These are phyloP conservation scores for Actinopyga echinites DNA, from an alignment of 53 echinoderm and acorn worm genomes.

Conservation along the genomic window DNA sequence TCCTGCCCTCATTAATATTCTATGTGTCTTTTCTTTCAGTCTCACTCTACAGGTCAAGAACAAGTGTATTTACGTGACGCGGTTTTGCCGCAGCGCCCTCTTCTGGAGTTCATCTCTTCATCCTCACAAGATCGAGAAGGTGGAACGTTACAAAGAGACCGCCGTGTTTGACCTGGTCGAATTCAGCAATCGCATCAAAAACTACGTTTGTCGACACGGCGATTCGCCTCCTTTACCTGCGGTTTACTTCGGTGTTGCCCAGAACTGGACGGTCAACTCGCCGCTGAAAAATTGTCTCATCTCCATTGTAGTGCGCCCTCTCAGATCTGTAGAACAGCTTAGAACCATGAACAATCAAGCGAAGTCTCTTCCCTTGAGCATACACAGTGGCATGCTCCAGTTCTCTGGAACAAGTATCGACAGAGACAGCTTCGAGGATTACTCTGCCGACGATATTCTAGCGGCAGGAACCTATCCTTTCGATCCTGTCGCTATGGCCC, in stretches of 20 bases:
- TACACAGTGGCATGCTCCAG: slow-evolving; percentile 76
- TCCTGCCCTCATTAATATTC: too few relatives aligned
- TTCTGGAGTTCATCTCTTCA: slow-evolving; percentile 80
- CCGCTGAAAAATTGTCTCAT: slow-evolving; percentile 82
- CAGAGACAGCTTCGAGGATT: slow-evolving; percentile 19
- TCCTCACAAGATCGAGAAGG: slow-evolving; percentile 51
- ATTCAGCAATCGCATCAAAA: slow-evolving; percentile 73
- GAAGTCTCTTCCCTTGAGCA: slow-evolving; percentile 74
- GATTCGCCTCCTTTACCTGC: slow-evolving; percentile 69
- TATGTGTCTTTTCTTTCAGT: slow-evolving; percentile 41
- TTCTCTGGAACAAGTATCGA: slow-evolving; percentile 77
- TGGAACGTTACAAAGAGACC: slow-evolving; percentile 75
- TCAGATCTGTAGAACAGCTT: slow-evolving; percentile 77
- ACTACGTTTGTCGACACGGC: slow-evolving; percentile 62
- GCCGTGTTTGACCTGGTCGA: slow-evolving; percentile 81
- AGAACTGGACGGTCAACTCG: slow-evolving; percentile 72
- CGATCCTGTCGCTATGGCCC: slow-evolving; percentile 6
- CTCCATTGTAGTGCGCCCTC: slow-evolving; percentile 83
- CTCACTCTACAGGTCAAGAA: slow-evolving; percentile 69
- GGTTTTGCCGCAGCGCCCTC: slow-evolving; percentile 90
- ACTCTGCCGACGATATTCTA: neutral
- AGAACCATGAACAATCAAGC: slow-evolving; percentile 78
- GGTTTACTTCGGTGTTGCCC: slow-evolving; percentile 94
- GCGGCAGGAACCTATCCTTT: neutral
- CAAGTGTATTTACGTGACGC: slow-evolving; percentile 82